Base-by-base conservation (phyloP, 2,113 vertebrate genomes). In the Pterocles gutturalis region DNA sequence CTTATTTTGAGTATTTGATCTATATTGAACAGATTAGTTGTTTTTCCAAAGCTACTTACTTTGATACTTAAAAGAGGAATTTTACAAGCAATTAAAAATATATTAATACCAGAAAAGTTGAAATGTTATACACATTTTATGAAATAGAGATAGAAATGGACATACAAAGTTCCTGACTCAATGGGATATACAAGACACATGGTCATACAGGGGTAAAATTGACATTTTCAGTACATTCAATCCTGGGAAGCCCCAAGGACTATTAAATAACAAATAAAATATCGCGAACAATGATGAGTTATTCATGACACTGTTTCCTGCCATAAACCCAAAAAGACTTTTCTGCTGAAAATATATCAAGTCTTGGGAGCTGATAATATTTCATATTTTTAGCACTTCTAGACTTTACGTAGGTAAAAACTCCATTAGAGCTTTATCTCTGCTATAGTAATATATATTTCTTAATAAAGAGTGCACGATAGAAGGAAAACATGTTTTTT, bases 231-330 rank as follows among this genome's bases (percentile, higher is more conserved):
- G 13, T 76, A 90, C 12, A 5, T 84, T 87, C 57, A 94, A 55
- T 38, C 17, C 45, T 62, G 17, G 14, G 8, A 88, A 60, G 11
- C 29, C 33, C 29, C 31, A 90, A 88, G 33, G 18, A 70, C 6
- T 19, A 76, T 21, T 69, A 87, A 93, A 93, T 79, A 91, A 76
- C 29, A 3, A 96, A 93, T 90, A 88, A 93, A 95, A 88, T 86
- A 66, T 65, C 53, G 76, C 16, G 25, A 78, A 45, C 60, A 93
- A 49, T 89, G 25, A 80, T 64, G 36, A 85, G 25, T 65, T 94
- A 58, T 76, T 95, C 33, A 82, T 62, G 21, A 43, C 1, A 5
- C 26, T 53, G 38, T 65, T 81, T 82, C 25, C 65, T 91, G 34
- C 38, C 18, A 75, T 61, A 80, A 83, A 62, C 36, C 80, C 51